A percentile compares a stretch with the other conserved stretches of the same genome.
Evolutionary conservation across 2,113 vertebrate genomes (phyloP).

Genomic region (Narcine bancroftii): DNA sequence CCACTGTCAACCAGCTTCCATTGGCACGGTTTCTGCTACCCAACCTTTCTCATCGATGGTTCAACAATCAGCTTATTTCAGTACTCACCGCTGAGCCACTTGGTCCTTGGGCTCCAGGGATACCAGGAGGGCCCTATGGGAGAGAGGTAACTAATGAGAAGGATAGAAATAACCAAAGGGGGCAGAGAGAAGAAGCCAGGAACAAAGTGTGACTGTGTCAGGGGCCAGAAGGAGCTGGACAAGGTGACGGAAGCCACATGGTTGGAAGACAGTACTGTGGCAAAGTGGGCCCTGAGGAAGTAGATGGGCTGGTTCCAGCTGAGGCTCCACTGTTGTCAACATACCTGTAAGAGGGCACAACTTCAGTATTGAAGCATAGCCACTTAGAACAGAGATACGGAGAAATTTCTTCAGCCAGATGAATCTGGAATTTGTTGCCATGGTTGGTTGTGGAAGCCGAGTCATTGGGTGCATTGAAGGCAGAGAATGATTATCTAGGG

Average conservation of each 20-base stretch:
- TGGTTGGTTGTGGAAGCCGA: no score
- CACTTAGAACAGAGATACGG: no score
- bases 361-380: no score
- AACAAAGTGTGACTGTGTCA: not conserved
- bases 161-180: no score
- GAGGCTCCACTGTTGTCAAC: no score
- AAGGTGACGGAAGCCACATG: not conserved
- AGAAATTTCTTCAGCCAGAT: no score
- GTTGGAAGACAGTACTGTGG: not conserved
- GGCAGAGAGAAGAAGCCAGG: not conserved
- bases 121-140: slow-evolving; percentile 74
- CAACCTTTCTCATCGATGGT: not conserved
- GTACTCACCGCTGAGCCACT: slow-evolving; percentile 69
- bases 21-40: no score
- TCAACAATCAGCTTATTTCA: not conserved
- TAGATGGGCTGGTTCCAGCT: not conserved
- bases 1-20: not conserved
- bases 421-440: no score
- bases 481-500: no score
- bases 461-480: no score
- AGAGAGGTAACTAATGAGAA: not conserved
- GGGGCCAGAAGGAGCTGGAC: not conserved
- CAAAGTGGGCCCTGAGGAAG: not conserved
- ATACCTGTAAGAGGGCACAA: not conserved
- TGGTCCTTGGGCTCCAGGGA: slow-evolving; percentile 70